Evolutionary conservation across 2,797 vertebrate species (phyloP).

Genomic region (Tauraco hartlaubi): DNA sequence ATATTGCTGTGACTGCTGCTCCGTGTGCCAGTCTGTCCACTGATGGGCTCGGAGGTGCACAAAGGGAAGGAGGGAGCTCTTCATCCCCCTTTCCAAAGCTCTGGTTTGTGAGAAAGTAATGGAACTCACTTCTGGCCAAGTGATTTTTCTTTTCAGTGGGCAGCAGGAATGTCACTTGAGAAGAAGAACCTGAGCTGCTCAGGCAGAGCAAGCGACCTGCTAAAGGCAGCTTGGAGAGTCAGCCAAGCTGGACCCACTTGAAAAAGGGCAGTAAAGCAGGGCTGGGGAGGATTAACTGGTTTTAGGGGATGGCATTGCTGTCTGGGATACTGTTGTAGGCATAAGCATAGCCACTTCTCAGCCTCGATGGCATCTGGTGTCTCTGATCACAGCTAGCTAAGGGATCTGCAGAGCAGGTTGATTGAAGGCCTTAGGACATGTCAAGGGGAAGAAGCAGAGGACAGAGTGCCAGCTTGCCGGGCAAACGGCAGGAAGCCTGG

Average conservation of each 20-base stretch:
- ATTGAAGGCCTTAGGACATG: constrained; percentile 53
- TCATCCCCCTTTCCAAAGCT: neutral
- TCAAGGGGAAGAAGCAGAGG: constrained; percentile 42
- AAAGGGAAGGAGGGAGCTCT: neutral
- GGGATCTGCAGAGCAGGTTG: constrained; percentile 13
- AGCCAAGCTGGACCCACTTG: neutral
- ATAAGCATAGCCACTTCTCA: neutral
- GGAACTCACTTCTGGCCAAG: neutral
- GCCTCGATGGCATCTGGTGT: neutral
- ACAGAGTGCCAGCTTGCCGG: constrained; percentile 24
- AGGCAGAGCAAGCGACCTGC: neutral
- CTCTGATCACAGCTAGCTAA: constrained; percentile 10
- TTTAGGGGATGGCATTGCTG: neutral
- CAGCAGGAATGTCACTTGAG: neutral
- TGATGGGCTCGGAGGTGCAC: neutral
- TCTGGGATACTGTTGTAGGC: neutral
- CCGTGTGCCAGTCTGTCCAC: neutral
- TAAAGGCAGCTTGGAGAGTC: neutral
- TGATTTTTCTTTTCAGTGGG: neutral
- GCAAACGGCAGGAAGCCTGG: constrained; percentile 49
- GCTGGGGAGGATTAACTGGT: neutral
- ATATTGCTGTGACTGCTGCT: neutral
- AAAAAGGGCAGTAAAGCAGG: neutral
- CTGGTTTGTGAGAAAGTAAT: neutral
- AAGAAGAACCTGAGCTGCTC: neutral